Conservation (phyloP, 2,888 invertebrate genomes). For the Monoplex corrugatus region DNA sequence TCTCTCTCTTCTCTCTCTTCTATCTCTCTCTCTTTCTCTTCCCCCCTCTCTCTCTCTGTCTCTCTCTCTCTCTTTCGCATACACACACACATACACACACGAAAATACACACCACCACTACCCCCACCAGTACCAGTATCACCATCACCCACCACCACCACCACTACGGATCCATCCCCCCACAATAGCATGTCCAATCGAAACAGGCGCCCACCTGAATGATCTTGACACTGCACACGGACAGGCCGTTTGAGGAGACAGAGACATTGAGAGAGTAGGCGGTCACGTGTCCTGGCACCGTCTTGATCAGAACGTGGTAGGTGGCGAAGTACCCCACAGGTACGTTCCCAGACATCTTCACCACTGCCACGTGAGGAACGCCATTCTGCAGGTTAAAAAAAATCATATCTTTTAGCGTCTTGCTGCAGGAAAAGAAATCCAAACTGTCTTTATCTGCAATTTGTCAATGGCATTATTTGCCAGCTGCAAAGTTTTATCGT, state of each 20-base stretch:
- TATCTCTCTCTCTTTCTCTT: background rate
- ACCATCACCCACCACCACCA: background rate
- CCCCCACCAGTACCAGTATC: no score
- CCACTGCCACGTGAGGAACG: constrained; percentile 51
- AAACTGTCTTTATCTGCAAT: no score
- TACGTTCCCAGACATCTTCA: constrained; percentile 55
- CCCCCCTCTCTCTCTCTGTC: background rate
- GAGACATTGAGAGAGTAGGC: constrained; percentile 50
- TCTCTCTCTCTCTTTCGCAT: background rate
- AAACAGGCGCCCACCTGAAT: background rate
- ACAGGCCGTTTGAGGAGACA: background rate
- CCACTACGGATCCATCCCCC: background rate
- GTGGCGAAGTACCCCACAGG: constrained; percentile 60
- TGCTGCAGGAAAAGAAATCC: no score
- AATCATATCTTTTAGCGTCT: no score
- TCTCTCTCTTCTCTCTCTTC: constrained; percentile 5
- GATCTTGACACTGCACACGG: constrained; percentile 34
- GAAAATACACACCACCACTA: no score
- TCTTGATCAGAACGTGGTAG: constrained; percentile 63
- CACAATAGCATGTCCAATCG: background rate
- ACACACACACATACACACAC: background rate
- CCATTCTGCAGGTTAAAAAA: constrained; percentile 32
- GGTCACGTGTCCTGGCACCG: constrained; percentile 57
- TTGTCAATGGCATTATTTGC: no score
- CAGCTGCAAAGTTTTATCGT: no score